Evolutionary conservation across 2,888 invertebrate species (phyloP).

Genomic region (Drosophila kuntzei): DNA sequence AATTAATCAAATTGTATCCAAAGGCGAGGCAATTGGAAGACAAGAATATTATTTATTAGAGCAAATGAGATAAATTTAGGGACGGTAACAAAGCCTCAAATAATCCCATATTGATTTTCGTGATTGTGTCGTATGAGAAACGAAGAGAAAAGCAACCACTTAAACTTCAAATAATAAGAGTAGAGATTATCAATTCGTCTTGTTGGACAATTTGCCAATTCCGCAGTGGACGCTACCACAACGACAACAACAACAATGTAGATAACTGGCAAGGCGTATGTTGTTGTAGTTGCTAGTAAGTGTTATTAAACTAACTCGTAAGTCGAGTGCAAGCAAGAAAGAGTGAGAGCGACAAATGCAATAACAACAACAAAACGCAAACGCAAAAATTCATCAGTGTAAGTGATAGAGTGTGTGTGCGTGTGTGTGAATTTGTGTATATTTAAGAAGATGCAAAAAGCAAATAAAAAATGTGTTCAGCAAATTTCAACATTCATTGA

Average conservation of each 20-base stretch:
- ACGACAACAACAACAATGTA: conserved; percentile 34
- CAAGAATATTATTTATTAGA: conserved; percentile 40
- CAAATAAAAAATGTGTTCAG: conserved; percentile 51
- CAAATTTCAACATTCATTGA: conserved; percentile 43
- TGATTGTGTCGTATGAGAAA: conserved; percentile 43
- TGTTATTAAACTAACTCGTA: conserved; percentile 39
- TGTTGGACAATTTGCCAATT: conserved; percentile 50
- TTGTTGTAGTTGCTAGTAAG: conserved; percentile 19
- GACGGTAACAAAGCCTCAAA: conserved; percentile 9
- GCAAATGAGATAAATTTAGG: conserved; percentile 20
- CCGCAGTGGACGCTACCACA: conserved; percentile 30
- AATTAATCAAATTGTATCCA: conserved; percentile 49
- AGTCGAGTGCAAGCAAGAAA: conserved; percentile 19
- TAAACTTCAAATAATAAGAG: conserved; percentile 36
- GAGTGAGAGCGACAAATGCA: conserved; percentile 40
- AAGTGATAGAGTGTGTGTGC: conserved; percentile 23
- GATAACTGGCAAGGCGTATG: conserved; percentile 17
- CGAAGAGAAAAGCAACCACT: conserved; percentile 58
- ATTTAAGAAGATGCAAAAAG: conserved; percentile 59
- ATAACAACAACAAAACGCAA: conserved; percentile 55
- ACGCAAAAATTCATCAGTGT: conserved; percentile 59
- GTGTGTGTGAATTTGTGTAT: conserved; percentile 23
- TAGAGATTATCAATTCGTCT: conserved; percentile 48
- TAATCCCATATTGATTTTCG: conserved; percentile 68
- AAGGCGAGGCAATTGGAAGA: conserved; percentile 43